Percentiles rank a stretch among this genome's conserved stretches.
These are phyloP conservation scores for Vidua macroura DNA, from an alignment of 2,113 vertebrate genomes.

Conservation along the genomic window DNA sequence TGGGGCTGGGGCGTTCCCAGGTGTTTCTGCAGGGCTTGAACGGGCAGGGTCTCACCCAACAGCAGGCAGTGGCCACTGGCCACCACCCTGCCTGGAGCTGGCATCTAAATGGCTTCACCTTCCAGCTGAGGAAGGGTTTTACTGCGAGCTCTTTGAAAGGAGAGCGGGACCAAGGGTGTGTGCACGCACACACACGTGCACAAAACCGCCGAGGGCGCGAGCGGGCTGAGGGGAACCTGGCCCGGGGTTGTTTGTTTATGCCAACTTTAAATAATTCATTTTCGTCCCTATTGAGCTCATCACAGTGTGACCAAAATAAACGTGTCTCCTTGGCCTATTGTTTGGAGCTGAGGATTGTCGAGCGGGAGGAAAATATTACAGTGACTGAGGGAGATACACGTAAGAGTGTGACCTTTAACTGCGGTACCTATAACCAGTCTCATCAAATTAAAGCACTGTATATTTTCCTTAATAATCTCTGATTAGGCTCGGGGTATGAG, in stretches of 20 bases:
- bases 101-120: neutral
- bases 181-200: neutral
- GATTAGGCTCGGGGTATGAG: constrained; percentile 96
- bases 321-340: constrained; percentile 92
- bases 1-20: neutral
- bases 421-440: constrained; percentile 98
- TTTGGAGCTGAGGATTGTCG: constrained; percentile 81
- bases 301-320: constrained; percentile 79
- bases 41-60: neutral
- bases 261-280: constrained; percentile 80
- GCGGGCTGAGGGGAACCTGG: constrained; percentile 46
- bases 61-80: neutral
- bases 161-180: neutral
- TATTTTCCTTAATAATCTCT: constrained; percentile 99
- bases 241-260: constrained; percentile 76
- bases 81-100: neutral
- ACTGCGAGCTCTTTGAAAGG: neutral
- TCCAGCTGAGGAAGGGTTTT: constrained; percentile 2
- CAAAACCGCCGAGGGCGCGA: neutral
- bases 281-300: constrained; percentile 76
- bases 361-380: constrained; percentile 76
- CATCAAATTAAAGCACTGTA: constrained; percentile 99
- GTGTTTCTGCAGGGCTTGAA: neutral
- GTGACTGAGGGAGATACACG: constrained; percentile 88
- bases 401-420: constrained; percentile 94